These are phyloP conservation scores for Intellagama lesueurii DNA, from an alignment of 2,797 vertebrate genomes.

Conservation along the genomic window DNA sequence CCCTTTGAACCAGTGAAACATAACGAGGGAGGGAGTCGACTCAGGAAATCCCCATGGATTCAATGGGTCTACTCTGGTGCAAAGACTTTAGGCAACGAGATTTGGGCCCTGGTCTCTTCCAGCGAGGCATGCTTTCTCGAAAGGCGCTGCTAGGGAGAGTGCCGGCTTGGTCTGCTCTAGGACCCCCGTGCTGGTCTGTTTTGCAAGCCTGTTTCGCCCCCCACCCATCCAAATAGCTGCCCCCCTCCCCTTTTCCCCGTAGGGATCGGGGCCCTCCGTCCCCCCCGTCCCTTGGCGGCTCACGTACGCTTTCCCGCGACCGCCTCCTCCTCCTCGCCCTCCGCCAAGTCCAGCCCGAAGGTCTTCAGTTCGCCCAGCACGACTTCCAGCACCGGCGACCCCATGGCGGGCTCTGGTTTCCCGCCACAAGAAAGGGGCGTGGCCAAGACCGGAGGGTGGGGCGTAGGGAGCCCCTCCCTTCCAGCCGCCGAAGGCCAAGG, in stretches of 20 bases:
- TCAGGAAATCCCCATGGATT: not conserved
- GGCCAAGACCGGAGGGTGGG: not conserved
- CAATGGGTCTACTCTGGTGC: not conserved
- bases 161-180: too few species aligned
- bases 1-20: too few species aligned
- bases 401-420: not conserved
- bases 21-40: too few species aligned
- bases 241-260: not conserved
- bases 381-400: not conserved
- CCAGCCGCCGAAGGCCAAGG: not conserved
- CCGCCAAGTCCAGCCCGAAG: conserved; percentile 6
- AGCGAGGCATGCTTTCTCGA: not conserved
- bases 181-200: too few species aligned
- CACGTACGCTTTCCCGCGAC: not conserved
- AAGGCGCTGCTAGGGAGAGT: too few species aligned
- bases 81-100: too few species aligned
- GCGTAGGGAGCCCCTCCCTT: not conserved
- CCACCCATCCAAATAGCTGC: not conserved
- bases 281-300: too few species aligned
- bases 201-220: too few species aligned
- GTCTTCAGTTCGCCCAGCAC: not conserved
- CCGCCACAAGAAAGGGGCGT: not conserved
- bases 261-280: too few species aligned
- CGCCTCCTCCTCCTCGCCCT: not conserved
- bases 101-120: not conserved